phyloP scores from a whole-genome alignment of 1,140 invertebrate species.

The Metaphire vulgaris region DNA sequence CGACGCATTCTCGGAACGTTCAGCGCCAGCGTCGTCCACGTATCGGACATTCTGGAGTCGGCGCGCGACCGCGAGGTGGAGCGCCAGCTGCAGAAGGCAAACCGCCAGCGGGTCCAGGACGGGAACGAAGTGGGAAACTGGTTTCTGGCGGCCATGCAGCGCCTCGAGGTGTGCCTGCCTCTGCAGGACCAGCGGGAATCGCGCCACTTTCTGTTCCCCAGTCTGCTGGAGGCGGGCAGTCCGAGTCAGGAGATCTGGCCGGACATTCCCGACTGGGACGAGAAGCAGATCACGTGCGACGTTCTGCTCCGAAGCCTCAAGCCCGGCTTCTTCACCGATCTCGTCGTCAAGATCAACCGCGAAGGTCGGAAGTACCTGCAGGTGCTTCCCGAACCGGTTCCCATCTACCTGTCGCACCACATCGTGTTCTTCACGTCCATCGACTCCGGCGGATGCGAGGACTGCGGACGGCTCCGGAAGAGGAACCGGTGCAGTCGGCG shows the following conservation, averaged over 20 bases:
- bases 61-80: slow-evolving; percentile 24
- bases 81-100: background rate
- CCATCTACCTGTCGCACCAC: slow-evolving; percentile 30
- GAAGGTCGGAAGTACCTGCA: slow-evolving; percentile 23
- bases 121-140: background rate
- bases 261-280: slow-evolving; percentile 30
- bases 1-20: background rate
- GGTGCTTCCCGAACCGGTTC: slow-evolving; percentile 24
- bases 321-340: slow-evolving; percentile 26
- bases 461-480: slow-evolving; percentile 22
- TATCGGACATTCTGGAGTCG: slow-evolving; percentile 14
- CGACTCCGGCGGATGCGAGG: slow-evolving; percentile 29
- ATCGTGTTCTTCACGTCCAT: slow-evolving; percentile 28
- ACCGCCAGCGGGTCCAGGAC: background rate
- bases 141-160: slow-evolving; percentile 25
- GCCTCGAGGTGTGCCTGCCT: slow-evolving; percentile 24
- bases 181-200: slow-evolving; percentile 5
- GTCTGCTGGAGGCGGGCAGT: slow-evolving; percentile 21
- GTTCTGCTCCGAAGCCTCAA: slow-evolving; percentile 19
- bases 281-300: slow-evolving; percentile 31
- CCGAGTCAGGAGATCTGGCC: slow-evolving; percentile 31
- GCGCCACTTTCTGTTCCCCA: slow-evolving; percentile 13
- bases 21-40: background rate
- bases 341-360: slow-evolving; percentile 22
- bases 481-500: background rate